These are phyloP conservation scores for Euwallacea similis DNA, from an alignment of 1,140 invertebrate genomes.

Conservation along the genomic window DNA sequence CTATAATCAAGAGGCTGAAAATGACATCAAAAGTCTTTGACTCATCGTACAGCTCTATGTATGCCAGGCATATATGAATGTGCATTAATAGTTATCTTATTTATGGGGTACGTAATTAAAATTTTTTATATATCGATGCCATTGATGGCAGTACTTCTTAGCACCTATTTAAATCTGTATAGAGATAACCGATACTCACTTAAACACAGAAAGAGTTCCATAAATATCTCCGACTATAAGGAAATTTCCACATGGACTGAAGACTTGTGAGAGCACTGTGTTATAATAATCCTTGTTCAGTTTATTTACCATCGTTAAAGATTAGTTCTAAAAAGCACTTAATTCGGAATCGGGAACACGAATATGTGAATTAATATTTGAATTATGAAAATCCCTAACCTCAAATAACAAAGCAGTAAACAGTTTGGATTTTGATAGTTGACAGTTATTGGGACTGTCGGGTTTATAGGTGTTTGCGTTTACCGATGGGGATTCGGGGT, in stretches of 20 bases:
- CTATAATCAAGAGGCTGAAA: constrained; percentile 61
- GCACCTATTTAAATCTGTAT: not conserved
- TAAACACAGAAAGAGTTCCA: constrained; percentile 79
- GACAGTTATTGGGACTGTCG: no score
- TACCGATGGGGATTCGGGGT: no score
- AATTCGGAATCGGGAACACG: not conserved
- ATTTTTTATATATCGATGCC: not conserved
- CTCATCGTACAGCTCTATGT: not conserved
- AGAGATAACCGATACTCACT: constrained; percentile 62
- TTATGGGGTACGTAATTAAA: not conserved
- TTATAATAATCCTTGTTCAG: constrained; percentile 68
- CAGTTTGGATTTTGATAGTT: not conserved
- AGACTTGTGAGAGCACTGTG: constrained; percentile 75
- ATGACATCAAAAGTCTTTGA: not conserved
- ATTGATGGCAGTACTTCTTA: not conserved
- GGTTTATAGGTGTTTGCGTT: no score
- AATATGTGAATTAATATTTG: not conserved
- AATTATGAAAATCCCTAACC: not conserved
- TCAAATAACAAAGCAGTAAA: not conserved
- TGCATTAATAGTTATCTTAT: not conserved
- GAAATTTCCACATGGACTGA: constrained; percentile 81
- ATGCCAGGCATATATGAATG: not conserved
- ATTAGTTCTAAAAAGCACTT: not conserved
- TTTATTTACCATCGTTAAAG: constrained; percentile 43
- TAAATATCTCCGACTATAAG: constrained; percentile 82